Base-by-base conservation (phyloP, 1,140 invertebrate species). In the Euura lappo region DNA sequence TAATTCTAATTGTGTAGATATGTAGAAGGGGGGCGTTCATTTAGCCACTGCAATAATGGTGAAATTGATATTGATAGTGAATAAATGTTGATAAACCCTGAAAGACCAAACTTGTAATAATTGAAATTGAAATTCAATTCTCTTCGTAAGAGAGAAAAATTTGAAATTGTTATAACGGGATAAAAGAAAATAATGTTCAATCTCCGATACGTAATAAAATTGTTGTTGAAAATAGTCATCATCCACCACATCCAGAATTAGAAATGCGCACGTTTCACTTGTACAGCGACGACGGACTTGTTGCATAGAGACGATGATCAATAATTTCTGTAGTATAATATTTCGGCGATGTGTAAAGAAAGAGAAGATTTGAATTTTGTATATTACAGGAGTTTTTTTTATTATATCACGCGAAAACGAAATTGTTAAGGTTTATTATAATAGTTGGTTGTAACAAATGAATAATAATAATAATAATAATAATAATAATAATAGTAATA, bases 121-220 rank as follows among this genome's bases (percentile, higher is more conserved):
- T 68, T 68, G 66, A 68, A 60, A 68, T 68, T 68, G 66, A 68
- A 44, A 68, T 68, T 8, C 51, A 60, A 11, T 60, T 60, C 51
- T 60, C 8, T 60, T 60, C 8, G 3, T 8, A n/a, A 6, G 13
- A 60, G 13, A 60, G 3, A 6, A 60, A 60, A 28, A 28, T 28
- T 0, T 28, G 28, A 28, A 28, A 28, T 28, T 28, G 28, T 28
- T 28, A 28, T 28, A 28, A 28, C 1, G 13, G 51, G 13, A 60
- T 60, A 60, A 60, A 60, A 11, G 51, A 60, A 60, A 5, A 4
- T 11, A 60, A 60, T 60, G 3, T 60, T 60, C 51, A 60, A 60
- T 6, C 13, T 60, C 8, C 4, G 10, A 60, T 60, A 60, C 51
- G 51, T 60, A 60, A 60, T n/a, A 60, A 60, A 60, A 60, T 60